phyloP scores from a whole-genome alignment of 2,797 vertebrate genomes.

The Somateria mollissima region DNA sequence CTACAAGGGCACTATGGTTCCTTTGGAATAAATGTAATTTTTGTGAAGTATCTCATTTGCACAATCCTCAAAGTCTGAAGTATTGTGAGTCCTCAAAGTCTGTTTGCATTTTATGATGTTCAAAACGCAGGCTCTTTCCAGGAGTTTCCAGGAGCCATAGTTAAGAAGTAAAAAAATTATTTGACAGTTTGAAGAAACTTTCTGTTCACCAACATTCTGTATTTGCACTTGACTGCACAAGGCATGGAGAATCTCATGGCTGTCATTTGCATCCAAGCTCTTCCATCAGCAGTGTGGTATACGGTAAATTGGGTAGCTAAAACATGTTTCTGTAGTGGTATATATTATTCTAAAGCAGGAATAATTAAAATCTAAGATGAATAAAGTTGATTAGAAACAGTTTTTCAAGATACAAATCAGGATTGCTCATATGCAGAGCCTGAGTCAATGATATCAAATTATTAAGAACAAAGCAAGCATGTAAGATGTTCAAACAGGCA shows the following conservation, averaged over 20 bases:
- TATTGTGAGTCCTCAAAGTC: not conserved
- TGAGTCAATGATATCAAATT: not conserved
- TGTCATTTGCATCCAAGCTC: not conserved
- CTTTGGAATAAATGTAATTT: not conserved
- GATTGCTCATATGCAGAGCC: not conserved
- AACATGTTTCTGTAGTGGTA: not conserved
- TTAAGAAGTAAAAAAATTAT: not conserved
- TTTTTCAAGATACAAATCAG: not conserved
- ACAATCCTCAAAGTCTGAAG: not conserved
- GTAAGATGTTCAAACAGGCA: not conserved
- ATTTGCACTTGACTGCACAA: not conserved
- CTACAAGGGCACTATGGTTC: not conserved
- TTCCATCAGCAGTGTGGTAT: not conserved
- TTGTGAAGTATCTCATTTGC: not conserved
- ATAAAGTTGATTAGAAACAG: not conserved
- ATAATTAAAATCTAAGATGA: not conserved
- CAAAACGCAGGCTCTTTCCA: not conserved
- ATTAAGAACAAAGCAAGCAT: not conserved
- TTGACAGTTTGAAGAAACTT: not conserved
- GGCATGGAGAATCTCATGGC: not conserved
- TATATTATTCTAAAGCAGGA: not conserved
- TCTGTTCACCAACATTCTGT: rapidly evolving
- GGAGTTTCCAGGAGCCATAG: not conserved
- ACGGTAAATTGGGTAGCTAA: not conserved
- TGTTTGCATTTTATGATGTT: not conserved